These are phyloP conservation scores for Oreochromis spilurus DNA, from an alignment of 2,113 vertebrate genomes.

Conservation along the genomic window DNA sequence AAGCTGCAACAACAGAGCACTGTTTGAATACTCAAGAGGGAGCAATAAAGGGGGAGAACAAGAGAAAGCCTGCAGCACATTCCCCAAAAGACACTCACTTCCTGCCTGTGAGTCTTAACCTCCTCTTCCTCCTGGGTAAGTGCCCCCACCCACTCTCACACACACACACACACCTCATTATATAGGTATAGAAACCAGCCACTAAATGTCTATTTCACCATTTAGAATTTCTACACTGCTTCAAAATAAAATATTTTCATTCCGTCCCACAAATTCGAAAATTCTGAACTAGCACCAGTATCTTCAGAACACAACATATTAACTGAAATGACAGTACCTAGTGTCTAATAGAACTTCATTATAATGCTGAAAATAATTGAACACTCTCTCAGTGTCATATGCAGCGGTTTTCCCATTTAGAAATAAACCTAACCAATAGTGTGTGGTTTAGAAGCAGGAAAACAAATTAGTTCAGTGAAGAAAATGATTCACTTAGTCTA, in stretches of 20 bases:
- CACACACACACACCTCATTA: neutral
- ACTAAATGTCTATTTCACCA: neutral
- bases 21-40: conserved; percentile 44
- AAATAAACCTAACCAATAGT: conserved; percentile 22
- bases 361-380: neutral
- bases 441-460: conserved; percentile 33
- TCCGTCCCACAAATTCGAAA: neutral
- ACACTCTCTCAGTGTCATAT: neutral
- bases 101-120: conserved; percentile 61
- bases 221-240: neutral
- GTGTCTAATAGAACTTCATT: neutral
- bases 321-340: neutral
- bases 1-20: conserved; percentile 58
- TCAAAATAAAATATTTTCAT: neutral
- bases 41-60: conserved; percentile 3
- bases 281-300: neutral
- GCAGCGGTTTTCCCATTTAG: neutral
- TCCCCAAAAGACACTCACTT: conserved; percentile 71
- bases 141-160: neutral
- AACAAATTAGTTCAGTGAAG: conserved; percentile 54
- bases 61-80: conserved; percentile 64
- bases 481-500: conserved; percentile 60
- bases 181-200: neutral
- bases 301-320: neutral
- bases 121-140: too few relatives aligned